Evolutionary conservation across 2,113 vertebrate genomes (phyloP).

Genomic region (Chascanopsetta lugubris): DNA sequence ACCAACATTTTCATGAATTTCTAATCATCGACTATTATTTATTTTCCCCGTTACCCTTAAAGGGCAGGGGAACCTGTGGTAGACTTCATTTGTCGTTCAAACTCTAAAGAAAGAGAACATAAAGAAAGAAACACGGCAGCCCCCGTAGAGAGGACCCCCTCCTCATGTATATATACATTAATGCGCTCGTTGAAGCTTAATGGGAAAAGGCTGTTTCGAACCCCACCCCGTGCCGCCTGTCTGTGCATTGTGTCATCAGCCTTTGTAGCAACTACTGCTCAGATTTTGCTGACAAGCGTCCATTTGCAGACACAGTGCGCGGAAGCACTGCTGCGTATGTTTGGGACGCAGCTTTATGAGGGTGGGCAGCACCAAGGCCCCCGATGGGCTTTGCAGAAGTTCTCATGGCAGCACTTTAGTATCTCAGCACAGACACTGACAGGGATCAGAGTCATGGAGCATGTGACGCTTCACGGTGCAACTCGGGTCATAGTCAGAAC

Average conservation of each 20-base stretch:
- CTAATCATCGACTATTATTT: no score
- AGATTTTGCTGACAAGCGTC: conserved; percentile 55
- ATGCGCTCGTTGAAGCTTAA: conserved; percentile 35
- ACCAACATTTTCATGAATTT: no score
- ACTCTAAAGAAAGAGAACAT: conserved; percentile 42
- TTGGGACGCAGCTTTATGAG: conserved; percentile 39
- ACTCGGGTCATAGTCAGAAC: conserved; percentile 27
- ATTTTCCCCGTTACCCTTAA: no score
- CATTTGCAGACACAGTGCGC: conserved; percentile 43
- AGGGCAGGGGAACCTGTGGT: no score
- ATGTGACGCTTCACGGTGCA: conserved; percentile 24
- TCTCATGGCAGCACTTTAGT: conserved; percentile 5
- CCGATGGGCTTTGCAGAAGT: conserved; percentile 1
- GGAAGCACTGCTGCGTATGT: neutral
- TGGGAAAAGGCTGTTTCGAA: conserved; percentile 50
- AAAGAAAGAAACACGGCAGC: no score
- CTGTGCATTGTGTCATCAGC: conserved; percentile 29
- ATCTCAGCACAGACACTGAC: conserved; percentile 9
- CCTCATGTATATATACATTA: no score
- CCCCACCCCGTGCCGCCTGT: conserved; percentile 47
- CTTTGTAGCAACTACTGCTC: conserved; percentile 21
- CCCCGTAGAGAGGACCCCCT: conserved; percentile 61
- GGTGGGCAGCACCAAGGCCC: conserved; percentile 15
- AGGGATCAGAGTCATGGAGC: conserved; percentile 24
- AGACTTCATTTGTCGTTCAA: no score